Percentiles rank a stretch among this genome's conserved stretches.
These are phyloP conservation scores for Willisornis vidua DNA, from an alignment of 2,113 vertebrate genomes.

Conservation along the genomic window DNA sequence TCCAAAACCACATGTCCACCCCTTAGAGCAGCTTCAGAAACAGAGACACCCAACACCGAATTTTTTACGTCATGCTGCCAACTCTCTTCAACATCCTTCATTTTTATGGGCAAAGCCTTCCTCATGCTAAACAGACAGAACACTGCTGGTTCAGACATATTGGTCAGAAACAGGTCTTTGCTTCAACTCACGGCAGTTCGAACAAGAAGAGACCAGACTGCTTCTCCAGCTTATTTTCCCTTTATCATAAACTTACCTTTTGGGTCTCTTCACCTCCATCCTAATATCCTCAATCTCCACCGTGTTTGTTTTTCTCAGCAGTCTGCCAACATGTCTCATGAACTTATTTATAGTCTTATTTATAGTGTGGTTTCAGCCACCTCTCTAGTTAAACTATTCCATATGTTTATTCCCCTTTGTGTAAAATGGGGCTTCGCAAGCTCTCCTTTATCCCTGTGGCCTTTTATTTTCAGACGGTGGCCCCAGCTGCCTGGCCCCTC, in stretches of 20 bases:
- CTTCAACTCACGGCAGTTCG: neutral
- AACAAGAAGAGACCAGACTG: neutral
- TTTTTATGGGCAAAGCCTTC: neutral
- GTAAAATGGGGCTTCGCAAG: neutral
- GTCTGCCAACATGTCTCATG: neutral
- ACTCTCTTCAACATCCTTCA: neutral
- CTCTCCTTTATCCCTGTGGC: neutral
- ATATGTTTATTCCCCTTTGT: slow-evolving; percentile 40
- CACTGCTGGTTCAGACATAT: neutral
- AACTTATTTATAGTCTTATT: slow-evolving; percentile 50
- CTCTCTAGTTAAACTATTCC: slow-evolving; percentile 48
- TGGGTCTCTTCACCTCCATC: neutral
- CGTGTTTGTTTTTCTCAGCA: neutral
- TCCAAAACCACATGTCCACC: neutral
- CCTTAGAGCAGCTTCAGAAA: neutral
- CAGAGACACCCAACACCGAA: neutral
- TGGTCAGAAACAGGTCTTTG: neutral
- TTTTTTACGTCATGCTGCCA: accelerated
- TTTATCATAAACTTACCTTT: neutral
- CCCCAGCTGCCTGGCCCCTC: neutral
- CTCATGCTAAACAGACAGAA: neutral
- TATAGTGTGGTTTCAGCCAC: slow-evolving; percentile 14
- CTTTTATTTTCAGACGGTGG: slow-evolving; percentile 5
- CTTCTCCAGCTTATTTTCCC: neutral
- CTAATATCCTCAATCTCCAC: neutral